These are phyloP conservation scores for Heliocidaris tuberculata DNA, from an alignment of 35 echinoderm and acorn worm species.

Conservation along the genomic window DNA sequence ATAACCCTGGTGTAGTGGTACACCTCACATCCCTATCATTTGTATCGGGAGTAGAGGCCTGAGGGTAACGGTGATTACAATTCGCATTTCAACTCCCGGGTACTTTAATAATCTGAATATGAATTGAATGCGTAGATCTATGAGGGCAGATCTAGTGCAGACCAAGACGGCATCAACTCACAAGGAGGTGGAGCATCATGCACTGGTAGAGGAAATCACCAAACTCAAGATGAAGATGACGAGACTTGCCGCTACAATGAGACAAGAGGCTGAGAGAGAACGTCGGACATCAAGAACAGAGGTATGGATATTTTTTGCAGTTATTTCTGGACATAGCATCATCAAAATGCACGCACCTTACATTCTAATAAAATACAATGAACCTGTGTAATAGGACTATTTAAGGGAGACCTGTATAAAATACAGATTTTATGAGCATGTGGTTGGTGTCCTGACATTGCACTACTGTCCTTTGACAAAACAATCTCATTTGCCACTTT, in stretches of 20 bases:
- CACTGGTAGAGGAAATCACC: constrained; percentile 7
- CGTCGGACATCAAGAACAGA: neutral
- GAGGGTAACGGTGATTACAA: too few species aligned
- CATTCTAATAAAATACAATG: neutral
- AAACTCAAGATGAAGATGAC: constrained; percentile 26
- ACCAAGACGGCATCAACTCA: constrained; percentile 23
- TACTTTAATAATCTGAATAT: neutral
- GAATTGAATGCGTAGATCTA: neutral
- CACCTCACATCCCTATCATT: too few species aligned
- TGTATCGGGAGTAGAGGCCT: too few species aligned
- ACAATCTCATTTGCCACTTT: too few species aligned
- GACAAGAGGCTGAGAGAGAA: neutral
- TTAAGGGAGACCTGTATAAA: too few species aligned
- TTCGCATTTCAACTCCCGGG: too few species aligned
- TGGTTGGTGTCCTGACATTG: too few species aligned
- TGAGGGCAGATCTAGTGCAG: constrained; percentile 36
- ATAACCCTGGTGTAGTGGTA: too few species aligned
- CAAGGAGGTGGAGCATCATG: constrained; percentile 23
- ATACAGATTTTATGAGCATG: too few species aligned
- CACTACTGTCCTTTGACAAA: too few species aligned
- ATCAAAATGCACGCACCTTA: neutral
- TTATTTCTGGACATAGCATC: neutral
- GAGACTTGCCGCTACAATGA: neutral
- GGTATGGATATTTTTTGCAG: neutral
- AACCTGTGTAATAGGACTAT: too few species aligned